These are phyloP conservation scores for Rhombomys opimus DNA, from an alignment of 2,113 vertebrate species.

Conservation along the genomic window DNA sequence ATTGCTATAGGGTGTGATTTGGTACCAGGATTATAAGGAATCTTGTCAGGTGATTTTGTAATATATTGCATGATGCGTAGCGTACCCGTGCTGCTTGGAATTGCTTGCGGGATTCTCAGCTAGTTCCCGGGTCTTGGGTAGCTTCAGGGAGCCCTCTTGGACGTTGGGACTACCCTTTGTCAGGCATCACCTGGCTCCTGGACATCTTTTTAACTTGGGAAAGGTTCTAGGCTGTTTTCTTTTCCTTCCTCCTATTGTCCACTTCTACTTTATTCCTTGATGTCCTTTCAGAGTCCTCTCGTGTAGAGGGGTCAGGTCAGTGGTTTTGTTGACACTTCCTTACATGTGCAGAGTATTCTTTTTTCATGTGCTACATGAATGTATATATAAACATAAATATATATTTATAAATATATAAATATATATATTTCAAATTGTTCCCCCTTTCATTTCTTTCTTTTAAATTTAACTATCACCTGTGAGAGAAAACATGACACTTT, in stretches of 20 bases:
- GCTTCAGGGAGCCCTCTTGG: neutral
- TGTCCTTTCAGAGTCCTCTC: constrained; percentile 8
- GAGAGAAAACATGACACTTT: neutral
- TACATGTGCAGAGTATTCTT: fast-evolving
- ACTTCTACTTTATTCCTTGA: neutral
- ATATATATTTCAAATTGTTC: neutral
- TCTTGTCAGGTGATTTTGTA: neutral
- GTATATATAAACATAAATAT: no score
- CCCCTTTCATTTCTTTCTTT: neutral
- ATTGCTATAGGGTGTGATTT: neutral
- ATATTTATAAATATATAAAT: no score
- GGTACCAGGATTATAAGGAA: neutral
- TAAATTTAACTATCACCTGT: neutral
- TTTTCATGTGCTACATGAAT: neutral
- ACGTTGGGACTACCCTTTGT: neutral
- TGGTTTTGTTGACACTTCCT: neutral
- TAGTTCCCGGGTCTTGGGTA: neutral
- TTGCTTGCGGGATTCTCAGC: constrained; percentile 24
- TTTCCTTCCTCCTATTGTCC: neutral
- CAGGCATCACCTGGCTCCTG: neutral
- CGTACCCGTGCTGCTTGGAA: constrained; percentile 19
- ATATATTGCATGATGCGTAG: neutral
- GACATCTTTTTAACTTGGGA: constrained; percentile 26
- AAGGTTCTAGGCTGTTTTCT: neutral
- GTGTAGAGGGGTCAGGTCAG: neutral